A percentile compares a stretch with the other conserved stretches of the same genome.
These are phyloP conservation scores for Rhinolophus ferrumequinum DNA, from an alignment of 2,113 vertebrate genomes.

Conservation along the genomic window DNA sequence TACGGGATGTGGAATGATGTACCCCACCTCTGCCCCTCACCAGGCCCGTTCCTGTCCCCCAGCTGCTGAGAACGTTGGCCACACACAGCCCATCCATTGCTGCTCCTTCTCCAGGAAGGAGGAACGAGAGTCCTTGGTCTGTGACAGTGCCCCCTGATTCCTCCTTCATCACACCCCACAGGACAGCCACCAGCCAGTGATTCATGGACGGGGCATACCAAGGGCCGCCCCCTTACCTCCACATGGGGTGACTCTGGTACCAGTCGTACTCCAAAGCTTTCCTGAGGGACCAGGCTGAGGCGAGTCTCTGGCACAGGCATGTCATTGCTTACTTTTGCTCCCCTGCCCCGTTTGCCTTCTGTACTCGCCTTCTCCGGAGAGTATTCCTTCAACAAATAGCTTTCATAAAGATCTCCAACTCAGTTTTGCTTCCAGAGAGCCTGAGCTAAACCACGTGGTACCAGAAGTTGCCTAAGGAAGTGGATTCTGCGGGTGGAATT, in stretches of 20 bases:
- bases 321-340: not conserved
- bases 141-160: not conserved
- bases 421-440: not conserved
- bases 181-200: not conserved
- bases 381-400: not conserved
- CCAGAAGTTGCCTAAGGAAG: not conserved
- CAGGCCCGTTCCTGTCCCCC: not conserved
- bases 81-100: not conserved
- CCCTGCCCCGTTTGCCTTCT: not conserved
- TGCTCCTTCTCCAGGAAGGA: not conserved
- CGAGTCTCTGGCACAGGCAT: not conserved
- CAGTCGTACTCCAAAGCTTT: not conserved
- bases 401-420: not conserved
- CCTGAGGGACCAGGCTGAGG: not conserved
- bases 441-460: not conserved
- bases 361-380: not conserved
- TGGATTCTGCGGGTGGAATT: not conserved
- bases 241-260: not conserved
- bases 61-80: not conserved
- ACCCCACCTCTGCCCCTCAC: not conserved
- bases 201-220: not conserved
- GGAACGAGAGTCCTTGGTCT: not conserved
- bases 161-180: not conserved
- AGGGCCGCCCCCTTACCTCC: not conserved
- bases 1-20: fast-evolving